These are phyloP conservation scores for Ctenomys sociabilis DNA, from an alignment of 2,113 vertebrate genomes.

Conservation along the genomic window DNA sequence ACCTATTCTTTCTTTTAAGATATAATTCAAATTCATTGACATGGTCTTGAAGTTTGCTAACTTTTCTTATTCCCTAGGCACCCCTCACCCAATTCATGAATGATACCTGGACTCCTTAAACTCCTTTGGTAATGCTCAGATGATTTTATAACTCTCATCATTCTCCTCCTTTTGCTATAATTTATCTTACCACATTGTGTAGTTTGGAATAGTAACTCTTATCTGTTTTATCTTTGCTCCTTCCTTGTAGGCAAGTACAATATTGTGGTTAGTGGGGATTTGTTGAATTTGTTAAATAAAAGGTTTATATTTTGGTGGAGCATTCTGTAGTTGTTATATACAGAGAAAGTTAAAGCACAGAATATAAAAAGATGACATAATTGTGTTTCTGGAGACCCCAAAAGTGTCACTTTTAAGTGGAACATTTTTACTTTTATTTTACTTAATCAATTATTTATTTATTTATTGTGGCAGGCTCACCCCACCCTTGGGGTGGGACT, in stretches of 20 bases:
- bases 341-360: constrained; percentile 43
- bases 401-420: constrained; percentile 45
- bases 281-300: constrained; percentile 40
- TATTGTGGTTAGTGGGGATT: neutral
- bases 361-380: neutral
- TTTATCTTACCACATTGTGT: neutral
- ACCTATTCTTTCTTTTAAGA: constrained; percentile 5
- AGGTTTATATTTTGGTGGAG: neutral
- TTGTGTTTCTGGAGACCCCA: neutral
- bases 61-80: neutral
- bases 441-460: too few species aligned
- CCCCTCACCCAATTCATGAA: neutral
- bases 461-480: too few species aligned
- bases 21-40: neutral
- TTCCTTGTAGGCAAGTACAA: neutral
- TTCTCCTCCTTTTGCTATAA: neutral
- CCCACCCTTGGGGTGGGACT: too few species aligned
- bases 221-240: neutral
- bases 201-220: neutral
- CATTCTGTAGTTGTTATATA: neutral
- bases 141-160: neutral
- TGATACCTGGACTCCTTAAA: neutral
- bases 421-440: neutral
- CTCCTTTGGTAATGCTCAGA: neutral
- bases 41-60: neutral